phyloP scores from a whole-genome alignment of 2,797 vertebrate species.

The Picus viridis region DNA sequence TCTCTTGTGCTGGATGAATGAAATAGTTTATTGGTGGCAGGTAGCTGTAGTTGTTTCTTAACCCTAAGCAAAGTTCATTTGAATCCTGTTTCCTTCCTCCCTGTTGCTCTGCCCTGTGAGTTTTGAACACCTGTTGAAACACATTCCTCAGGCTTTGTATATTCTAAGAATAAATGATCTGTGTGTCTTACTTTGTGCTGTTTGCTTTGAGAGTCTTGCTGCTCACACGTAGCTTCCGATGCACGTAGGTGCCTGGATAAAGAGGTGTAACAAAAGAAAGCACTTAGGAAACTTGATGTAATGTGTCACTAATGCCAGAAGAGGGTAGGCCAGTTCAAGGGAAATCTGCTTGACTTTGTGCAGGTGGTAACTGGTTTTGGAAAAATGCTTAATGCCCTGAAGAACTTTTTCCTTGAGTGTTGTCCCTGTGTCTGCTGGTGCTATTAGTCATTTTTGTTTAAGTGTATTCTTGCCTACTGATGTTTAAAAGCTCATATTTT shows the following conservation, averaged over 20 bases:
- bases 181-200: not conserved
- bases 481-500: not conserved
- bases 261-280: not conserved
- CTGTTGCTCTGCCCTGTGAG: not conserved
- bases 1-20: not conserved
- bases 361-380: not conserved
- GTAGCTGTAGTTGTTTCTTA: not conserved
- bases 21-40: not conserved
- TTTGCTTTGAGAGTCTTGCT: not conserved
- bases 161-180: not conserved
- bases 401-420: not conserved
- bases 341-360: constrained; percentile 44
- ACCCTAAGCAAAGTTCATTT: not conserved
- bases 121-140: not conserved
- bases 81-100: not conserved
- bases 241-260: not conserved
- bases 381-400: not conserved
- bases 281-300: constrained; percentile 45
- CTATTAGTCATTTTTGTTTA: not conserved
- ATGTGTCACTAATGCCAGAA: constrained; percentile 72
- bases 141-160: not conserved
- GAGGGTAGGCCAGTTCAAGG: constrained; percentile 71
- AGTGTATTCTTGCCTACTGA: not conserved
- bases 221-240: not conserved
- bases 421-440: not conserved